A percentile compares a stretch with the other conserved stretches of the same genome.
These are phyloP conservation scores for Formica exsecta DNA, from an alignment of 1,140 invertebrate species.

Conservation along the genomic window DNA sequence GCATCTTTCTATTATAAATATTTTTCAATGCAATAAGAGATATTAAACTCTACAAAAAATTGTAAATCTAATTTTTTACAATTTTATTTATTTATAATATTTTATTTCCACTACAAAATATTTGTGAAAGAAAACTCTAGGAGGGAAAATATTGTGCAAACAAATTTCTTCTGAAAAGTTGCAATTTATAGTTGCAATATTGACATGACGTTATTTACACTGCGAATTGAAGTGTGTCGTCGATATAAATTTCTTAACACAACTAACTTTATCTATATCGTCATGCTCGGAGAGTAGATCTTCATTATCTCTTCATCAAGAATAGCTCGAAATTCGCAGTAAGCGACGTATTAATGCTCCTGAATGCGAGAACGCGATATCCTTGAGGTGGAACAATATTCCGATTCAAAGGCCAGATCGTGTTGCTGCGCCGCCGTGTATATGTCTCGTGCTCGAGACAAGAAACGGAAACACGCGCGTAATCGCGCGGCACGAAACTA, in stretches of 20 bases:
- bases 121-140: neutral
- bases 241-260: neutral
- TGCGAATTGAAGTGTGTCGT: neutral
- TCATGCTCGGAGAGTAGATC: neutral
- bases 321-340: neutral
- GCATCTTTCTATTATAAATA: neutral
- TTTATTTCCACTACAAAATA: conserved; percentile 27
- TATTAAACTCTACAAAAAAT: neutral
- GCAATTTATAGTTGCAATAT: neutral
- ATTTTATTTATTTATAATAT: conserved; percentile 37
- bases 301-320: neutral
- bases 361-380: conserved; percentile 51
- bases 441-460: conserved; percentile 19
- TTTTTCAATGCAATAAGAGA: conserved; percentile 21
- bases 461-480: conserved; percentile 66
- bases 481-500: conserved; percentile 57
- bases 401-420: conserved; percentile 58
- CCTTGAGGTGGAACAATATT: conserved; percentile 68
- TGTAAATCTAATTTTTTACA: conserved; percentile 16
- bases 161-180: neutral
- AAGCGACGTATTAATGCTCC: conserved; percentile 4
- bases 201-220: neutral
- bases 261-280: neutral
- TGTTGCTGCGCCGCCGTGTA: conserved; percentile 32
- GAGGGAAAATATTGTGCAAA: conserved; percentile 1